Evolutionary conservation across 2,888 invertebrate genomes (phyloP), one percentile per base, ranked within the genome.

Genomic region (Eristalis intricaria): DNA sequence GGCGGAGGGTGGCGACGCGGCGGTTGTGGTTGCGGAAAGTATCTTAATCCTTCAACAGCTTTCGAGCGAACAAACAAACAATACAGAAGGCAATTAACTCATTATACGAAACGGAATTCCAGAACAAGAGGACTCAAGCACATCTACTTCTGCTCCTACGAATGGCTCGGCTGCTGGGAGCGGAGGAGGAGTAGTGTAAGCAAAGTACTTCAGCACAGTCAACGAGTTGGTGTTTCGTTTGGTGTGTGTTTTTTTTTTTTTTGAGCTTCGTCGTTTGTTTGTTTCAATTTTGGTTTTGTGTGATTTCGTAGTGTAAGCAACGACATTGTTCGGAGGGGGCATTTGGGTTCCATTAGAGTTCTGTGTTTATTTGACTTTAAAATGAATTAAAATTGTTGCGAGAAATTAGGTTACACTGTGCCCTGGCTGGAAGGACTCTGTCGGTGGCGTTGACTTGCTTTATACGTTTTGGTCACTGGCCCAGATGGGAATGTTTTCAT

Each of bases 1-100:
- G 74, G 15, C n/a, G 65, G 32, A 56, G 50, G 61, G 11, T 10
- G 40, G 40, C 11, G 19, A 19, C n/a, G 11, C 65, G 77, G n/a
- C 23, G 71, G 38, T 68, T 84, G 76, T 71, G 84, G 65, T 63
- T 66, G 79, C n/a, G 73, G 64, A 79, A 80, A 84, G 79, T 79
- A 84, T 87, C 84, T 87, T 84, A 84, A 84, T 87, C 84, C 84
- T 75, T 87, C 79, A 80, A 84, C 73, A 84, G 87, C 83, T 86
- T 75, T 83, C 78, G 75, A 83, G 74, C 78, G 65, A 71, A 64
- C 75, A 87, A 84, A 76, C 79, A 84, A 84, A 87, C 87, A 84
- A 87, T 84, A 61, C 79, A 84, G 66, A 84, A 84, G 87, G 84
- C 87, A 87, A 87, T 87, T 87, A 87, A 87, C 84, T 87, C 84